Conservation (phyloP, 2,888 invertebrate genomes). For the Furcula furcula region DNA sequence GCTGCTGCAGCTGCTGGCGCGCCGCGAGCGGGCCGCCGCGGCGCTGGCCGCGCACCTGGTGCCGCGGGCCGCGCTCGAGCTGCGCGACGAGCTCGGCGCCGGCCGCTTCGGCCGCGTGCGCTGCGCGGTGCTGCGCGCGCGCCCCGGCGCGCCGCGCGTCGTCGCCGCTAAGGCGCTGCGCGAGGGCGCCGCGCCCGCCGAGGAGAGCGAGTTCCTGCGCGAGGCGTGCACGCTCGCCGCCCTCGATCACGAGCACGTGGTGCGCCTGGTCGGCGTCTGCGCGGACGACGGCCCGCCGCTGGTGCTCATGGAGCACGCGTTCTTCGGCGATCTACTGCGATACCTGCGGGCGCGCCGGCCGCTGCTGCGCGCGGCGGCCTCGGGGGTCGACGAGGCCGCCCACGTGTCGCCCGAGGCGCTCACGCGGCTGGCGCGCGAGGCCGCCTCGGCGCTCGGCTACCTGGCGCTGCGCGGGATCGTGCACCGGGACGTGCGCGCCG, state of each 20-base stretch:
- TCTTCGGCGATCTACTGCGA: conserved; percentile 93
- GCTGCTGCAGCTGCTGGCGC: conserved; percentile 17
- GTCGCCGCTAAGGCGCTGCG: conserved; percentile 93
- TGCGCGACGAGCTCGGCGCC: conserved; percentile 46
- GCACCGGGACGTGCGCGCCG: conserved; percentile 92
- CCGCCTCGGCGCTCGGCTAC: conserved; percentile 73
- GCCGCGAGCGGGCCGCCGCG: conserved; percentile 24
- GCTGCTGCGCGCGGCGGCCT: conserved; percentile 81
- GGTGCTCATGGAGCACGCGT: conserved; percentile 95
- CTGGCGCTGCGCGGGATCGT: conserved; percentile 89
- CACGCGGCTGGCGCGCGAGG: conserved; percentile 48
- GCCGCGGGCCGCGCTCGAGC: conserved; percentile 31
- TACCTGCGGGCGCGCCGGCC: conserved; percentile 87
- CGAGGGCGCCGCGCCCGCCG: conserved; percentile 87
- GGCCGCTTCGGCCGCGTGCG: conserved; percentile 57
- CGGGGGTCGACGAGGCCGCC: conserved; percentile 77
- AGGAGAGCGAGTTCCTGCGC: conserved; percentile 86
- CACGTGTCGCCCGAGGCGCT: conserved; percentile 47
- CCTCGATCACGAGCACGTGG: conserved; percentile 92
- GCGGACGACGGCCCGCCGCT: conserved; percentile 91
- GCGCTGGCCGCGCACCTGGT: conserved; percentile 31
- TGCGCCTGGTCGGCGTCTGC: conserved; percentile 88
- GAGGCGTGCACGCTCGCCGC: conserved; percentile 95
- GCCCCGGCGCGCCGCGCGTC: conserved; percentile 61
- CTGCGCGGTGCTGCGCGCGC: conserved; percentile 42